These are phyloP conservation scores for Halcyon chelicuti DNA, from an alignment of 2,797 vertebrate genomes.

Conservation along the genomic window DNA sequence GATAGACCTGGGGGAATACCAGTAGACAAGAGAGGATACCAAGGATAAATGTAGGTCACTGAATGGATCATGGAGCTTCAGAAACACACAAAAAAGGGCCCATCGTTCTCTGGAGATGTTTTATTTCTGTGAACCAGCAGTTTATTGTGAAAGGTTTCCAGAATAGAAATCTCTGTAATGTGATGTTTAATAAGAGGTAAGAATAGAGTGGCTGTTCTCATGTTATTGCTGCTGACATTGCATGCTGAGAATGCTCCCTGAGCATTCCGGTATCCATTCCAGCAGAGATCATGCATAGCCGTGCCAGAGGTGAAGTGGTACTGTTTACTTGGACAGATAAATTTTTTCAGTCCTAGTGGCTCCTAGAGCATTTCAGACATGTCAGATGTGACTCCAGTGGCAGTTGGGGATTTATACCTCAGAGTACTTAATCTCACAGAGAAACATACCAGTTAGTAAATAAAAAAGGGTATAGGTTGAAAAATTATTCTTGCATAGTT, in stretches of 20 bases:
- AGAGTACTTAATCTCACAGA: not conserved
- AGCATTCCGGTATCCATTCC: not conserved
- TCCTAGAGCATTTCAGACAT: not conserved
- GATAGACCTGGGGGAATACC: not conserved
- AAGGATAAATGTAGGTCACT: conserved; percentile 2
- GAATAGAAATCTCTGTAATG: not conserved
- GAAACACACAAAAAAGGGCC: not conserved
- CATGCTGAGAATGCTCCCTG: not conserved
- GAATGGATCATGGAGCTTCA: not conserved
- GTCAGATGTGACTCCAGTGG: not conserved
- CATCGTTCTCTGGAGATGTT: not conserved
- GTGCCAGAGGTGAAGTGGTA: not conserved
- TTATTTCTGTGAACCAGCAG: not conserved
- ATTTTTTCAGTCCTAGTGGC: not conserved
- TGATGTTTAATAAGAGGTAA: not conserved
- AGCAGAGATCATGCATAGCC: not conserved
- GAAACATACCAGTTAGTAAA: not conserved
- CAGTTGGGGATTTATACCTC: not conserved
- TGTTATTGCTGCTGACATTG: not conserved
- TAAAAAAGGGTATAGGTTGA: not conserved
- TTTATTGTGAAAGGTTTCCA: not conserved
- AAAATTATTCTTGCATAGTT: not conserved
- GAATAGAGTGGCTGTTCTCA: not conserved
- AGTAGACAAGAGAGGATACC: not conserved
- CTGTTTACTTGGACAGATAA: not conserved